Percentiles rank a stretch among this genome's conserved stretches.
These are phyloP conservation scores for Ischnura elegans DNA, from an alignment of 2,888 invertebrate genomes.

Conservation along the genomic window DNA sequence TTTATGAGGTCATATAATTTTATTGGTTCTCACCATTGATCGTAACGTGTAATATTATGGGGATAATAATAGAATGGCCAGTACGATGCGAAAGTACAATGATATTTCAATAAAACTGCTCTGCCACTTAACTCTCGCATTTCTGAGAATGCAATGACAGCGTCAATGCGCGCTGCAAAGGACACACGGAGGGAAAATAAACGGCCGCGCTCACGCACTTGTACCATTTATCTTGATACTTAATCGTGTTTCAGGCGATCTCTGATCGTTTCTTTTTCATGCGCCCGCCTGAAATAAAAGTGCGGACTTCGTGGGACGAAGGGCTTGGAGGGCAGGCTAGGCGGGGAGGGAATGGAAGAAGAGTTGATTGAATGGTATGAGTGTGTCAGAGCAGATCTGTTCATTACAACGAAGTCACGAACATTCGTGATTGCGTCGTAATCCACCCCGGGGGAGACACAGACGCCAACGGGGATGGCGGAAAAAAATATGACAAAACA, in stretches of 20 bases:
- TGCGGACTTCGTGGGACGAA: not conserved
- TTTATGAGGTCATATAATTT: not conserved
- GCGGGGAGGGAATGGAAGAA: not conserved
- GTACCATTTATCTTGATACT: not conserved
- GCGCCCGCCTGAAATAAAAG: not conserved
- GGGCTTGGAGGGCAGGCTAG: not conserved
- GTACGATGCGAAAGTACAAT: not conserved
- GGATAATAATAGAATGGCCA: too few species aligned
- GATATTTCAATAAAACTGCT: not conserved
- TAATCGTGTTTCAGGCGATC: not conserved
- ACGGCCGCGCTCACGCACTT: not conserved
- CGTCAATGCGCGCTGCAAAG: not conserved
- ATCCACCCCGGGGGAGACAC: not conserved
- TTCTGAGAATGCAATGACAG: not conserved
- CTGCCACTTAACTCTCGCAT: not conserved
- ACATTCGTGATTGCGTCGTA: constrained; percentile 14
- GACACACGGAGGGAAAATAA: not conserved
- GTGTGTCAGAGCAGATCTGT: constrained; percentile 3
- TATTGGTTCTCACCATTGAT: not conserved
- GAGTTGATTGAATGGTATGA: not conserved
- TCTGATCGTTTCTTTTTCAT: not conserved
- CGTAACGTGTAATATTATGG: too few species aligned
- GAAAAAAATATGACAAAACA: too few species aligned
- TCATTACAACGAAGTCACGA: not conserved
- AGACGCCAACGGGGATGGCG: not conserved